Base-by-base conservation (phyloP, 2,113 vertebrate species). In the Chitala chitala region DNA sequence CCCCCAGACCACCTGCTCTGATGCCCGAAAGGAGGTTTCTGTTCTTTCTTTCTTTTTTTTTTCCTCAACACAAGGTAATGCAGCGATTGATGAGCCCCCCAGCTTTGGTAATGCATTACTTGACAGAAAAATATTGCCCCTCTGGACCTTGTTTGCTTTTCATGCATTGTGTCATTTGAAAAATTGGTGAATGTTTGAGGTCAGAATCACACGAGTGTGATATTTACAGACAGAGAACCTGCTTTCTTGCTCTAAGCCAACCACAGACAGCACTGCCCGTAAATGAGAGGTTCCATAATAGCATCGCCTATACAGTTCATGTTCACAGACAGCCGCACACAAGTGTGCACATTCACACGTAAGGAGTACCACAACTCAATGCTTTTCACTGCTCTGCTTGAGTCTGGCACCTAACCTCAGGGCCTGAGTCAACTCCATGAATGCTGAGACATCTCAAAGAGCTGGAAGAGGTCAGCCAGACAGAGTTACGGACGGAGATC, bases 81-180 rank as follows among this genome's bases (percentile, higher is more conserved):
- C 71, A 48, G 71, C 55, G 24, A 72, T 72, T 72, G 71, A 72
- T 72, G 40, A 42, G 15, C 71, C 24, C 59, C n/a, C n/a, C 33
- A 24, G 63, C 63, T 24, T 10, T 20, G n/a, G 55, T 61, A 61
- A 72, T 72, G 36, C 55, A 72, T 72, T 44, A 55, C 71, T 33
- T 72, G 71, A 59, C 71, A 72, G 71, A 59, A 56, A 72, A 72
- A 72, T 72, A 72, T 54, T 26, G 70, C 70, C 55, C 38, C 54
- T 59, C 70, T 20, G 70, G 22, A 24, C 46, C 12, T 5, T 42
- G 58, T 72, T 42, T 50, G 12, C 10, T 71, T 59, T 40, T 26
- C 38, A 26, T 40, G 70, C 53, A 26, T 72, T 48, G 8, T 6
- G 5, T 72, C 54, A 58, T 38, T 44, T 72, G 38, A 72, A 72